A percentile compares a stretch with the other conserved stretches of the same genome.
These are phyloP conservation scores for Drosophila yooni DNA, from an alignment of 2,888 invertebrate species.

Conservation along the genomic window DNA sequence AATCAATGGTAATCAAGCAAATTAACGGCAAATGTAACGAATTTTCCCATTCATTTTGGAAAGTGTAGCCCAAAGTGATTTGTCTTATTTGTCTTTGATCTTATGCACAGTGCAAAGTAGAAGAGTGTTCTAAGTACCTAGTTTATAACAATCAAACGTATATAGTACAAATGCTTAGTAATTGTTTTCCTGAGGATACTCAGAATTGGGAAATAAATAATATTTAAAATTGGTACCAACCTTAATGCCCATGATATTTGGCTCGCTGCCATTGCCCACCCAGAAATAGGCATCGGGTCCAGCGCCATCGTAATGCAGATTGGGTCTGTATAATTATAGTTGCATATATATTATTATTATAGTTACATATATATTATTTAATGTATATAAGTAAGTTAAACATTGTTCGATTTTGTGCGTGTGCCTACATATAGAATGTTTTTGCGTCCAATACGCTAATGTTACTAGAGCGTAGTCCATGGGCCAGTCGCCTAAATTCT, in stretches of 20 bases:
- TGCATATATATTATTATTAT: neutral
- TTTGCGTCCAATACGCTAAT: conserved; percentile 96
- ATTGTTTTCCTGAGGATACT: neutral
- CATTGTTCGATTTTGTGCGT: neutral
- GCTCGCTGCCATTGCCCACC: conserved; percentile 95
- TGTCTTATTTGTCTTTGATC: neutral
- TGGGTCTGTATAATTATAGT: conserved; percentile 88
- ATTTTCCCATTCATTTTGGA: neutral
- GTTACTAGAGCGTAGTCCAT: conserved; percentile 95
- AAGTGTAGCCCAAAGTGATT: neutral
- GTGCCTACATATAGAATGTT: conserved; percentile 87
- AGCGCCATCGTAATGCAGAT: conserved; percentile 95
- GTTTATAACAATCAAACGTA: neutral
- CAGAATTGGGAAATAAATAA: neutral
- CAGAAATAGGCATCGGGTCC: conserved; percentile 97
- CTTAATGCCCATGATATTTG: conserved; percentile 92
- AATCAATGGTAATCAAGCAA: neutral
- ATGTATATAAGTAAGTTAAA: neutral
- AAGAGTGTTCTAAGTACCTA: neutral
- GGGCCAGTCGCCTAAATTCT: conserved; percentile 94
- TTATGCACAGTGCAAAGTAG: neutral
- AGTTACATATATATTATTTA: neutral
- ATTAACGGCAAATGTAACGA: neutral
- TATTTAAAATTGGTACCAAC: conserved; percentile 79
- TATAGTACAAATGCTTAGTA: neutral